Evolutionary conservation across 2,797 vertebrate genomes (phyloP).

Genomic region (Halcyon smyrnensis): DNA sequence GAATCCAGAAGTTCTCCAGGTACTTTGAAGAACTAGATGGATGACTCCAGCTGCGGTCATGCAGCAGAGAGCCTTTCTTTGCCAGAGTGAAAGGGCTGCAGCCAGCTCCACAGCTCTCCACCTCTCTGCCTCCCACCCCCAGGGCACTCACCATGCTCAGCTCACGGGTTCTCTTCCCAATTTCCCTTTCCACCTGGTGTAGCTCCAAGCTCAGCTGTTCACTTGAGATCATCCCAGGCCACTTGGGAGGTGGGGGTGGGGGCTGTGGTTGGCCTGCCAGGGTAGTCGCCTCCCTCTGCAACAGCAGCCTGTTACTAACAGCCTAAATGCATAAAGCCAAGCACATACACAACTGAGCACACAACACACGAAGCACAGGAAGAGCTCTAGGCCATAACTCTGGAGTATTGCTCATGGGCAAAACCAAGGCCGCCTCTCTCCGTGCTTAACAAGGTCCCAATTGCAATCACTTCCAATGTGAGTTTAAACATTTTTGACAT

Average conservation of each 20-base stretch:
- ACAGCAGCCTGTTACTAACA: slow-evolving; percentile 90
- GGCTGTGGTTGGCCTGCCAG: slow-evolving; percentile 83
- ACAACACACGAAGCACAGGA: not conserved
- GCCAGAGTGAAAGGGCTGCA: not conserved
- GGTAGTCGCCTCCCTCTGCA: slow-evolving; percentile 91
- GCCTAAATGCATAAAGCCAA: slow-evolving; percentile 84
- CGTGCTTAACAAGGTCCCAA: not conserved
- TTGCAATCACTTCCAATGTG: not conserved
- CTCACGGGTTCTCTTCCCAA: slow-evolving; percentile 95
- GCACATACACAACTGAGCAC: slow-evolving; percentile 76
- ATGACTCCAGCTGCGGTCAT: not conserved
- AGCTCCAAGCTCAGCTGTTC: slow-evolving; percentile 97
- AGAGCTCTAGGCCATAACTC: slow-evolving; percentile 6
- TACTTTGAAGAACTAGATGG: not conserved
- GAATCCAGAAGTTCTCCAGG: not conserved
- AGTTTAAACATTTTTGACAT: not conserved
- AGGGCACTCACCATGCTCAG: slow-evolving; percentile 89
- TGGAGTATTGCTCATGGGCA: slow-evolving; percentile 10
- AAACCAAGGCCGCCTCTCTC: not conserved
- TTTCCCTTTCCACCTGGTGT: slow-evolving; percentile 97
- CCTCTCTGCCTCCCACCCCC: not conserved
- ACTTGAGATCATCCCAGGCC: slow-evolving; percentile 91
- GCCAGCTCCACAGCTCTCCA: not conserved
- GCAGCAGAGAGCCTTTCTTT: not conserved
- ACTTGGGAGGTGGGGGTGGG: slow-evolving; percentile 85